Evolutionary conservation across 2,113 vertebrate genomes (phyloP).

Genomic region (Gadus chalcogrammus): DNA sequence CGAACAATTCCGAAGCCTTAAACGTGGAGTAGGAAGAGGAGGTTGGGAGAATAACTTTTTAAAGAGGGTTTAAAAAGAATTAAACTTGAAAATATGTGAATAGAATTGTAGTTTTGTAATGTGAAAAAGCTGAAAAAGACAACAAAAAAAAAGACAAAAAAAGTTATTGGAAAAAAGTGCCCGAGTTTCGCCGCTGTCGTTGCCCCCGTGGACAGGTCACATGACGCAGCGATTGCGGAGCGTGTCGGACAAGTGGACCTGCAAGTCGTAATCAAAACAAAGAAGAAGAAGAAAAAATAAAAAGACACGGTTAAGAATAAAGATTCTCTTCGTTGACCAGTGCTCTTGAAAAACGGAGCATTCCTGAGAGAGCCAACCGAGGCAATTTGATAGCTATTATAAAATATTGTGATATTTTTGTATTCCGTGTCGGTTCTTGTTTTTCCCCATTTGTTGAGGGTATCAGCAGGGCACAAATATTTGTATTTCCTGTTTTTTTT

Average conservation of each 20-base stretch:
- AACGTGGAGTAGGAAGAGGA: conserved; percentile 60
- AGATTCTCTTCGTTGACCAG: conserved; percentile 60
- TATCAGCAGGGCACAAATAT: conserved; percentile 76
- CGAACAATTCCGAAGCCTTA: conserved; percentile 73
- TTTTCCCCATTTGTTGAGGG: conserved; percentile 75
- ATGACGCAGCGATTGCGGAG: conserved; percentile 71
- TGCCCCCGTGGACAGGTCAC: conserved; percentile 56
- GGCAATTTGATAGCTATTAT: conserved; percentile 78
- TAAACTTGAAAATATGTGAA: conserved; percentile 88
- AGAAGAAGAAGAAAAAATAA: conserved; percentile 36
- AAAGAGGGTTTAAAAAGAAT: conserved; percentile 71
- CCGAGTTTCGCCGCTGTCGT: too few relatives aligned
- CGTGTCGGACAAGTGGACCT: conserved; percentile 78
- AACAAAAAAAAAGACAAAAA: conserved; percentile 60
- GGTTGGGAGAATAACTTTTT: conserved; percentile 61
- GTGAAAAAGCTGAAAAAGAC: conserved; percentile 71
- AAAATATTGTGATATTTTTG: conserved; percentile 95
- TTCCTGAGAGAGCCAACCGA: conserved; percentile 78
- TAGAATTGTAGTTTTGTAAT: conserved; percentile 84
- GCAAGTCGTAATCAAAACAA: conserved; percentile 68
- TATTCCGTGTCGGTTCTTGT: conserved; percentile 82
- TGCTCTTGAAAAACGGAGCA: conserved; percentile 62
- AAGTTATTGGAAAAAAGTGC: conserved; percentile 33
- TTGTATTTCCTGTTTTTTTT: conserved; percentile 60
- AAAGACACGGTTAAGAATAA: conserved; percentile 50